These are phyloP conservation scores for Monopterus albus DNA, from an alignment of 2,113 vertebrate species.

Conservation along the genomic window DNA sequence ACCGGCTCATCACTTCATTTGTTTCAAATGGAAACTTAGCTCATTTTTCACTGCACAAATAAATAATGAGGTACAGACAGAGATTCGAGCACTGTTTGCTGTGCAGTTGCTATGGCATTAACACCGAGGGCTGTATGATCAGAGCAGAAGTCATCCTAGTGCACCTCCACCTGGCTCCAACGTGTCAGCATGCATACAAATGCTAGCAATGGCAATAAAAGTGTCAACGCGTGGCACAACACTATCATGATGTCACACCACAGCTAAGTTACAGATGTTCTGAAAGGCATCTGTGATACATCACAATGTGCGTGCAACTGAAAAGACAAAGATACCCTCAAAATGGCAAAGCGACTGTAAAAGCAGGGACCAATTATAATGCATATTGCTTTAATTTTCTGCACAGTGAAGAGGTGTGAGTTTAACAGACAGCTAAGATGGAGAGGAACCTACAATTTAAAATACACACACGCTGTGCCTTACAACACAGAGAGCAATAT, in stretches of 20 bases:
- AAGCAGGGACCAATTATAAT: neutral
- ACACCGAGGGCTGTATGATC: neutral
- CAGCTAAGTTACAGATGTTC: neutral
- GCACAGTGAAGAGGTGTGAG: neutral
- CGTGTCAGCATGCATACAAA: neutral
- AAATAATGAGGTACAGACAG: neutral
- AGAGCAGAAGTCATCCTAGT: neutral
- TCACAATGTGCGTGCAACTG: neutral
- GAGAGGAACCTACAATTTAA: constrained; percentile 1
- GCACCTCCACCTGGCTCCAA: constrained; percentile 12
- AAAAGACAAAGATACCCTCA: neutral
- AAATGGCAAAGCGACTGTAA: neutral
- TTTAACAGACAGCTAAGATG: neutral
- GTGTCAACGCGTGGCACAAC: neutral
- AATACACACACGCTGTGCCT: neutral
- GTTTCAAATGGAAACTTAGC: constrained; percentile 14
- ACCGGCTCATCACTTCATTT: neutral
- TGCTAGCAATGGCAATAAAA: neutral
- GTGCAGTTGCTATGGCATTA: neutral
- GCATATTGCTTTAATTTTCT: too few relatives aligned
- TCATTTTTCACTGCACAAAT: neutral
- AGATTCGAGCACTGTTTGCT: neutral
- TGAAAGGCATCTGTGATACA: too few relatives aligned
- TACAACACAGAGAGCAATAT: neutral
- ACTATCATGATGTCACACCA: neutral